Percentiles rank a stretch among this genome's conserved stretches.
These are phyloP conservation scores for Petrophora chlorosata DNA, from an alignment of 2,888 invertebrate genomes.

Conservation along the genomic window DNA sequence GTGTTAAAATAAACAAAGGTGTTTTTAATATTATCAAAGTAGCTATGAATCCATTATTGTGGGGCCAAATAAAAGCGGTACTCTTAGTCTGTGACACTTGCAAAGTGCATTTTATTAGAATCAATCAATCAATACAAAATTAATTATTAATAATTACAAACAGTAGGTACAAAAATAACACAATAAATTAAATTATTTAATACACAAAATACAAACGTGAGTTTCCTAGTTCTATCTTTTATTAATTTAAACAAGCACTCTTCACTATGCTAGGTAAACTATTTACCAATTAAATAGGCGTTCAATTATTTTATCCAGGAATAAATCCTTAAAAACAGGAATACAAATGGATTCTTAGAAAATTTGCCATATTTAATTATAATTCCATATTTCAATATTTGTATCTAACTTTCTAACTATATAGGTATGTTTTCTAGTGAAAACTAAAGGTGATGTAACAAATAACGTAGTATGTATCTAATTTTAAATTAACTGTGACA, in stretches of 20 bases:
- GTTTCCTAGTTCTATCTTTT: slow-evolving; percentile 33
- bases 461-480: background rate
- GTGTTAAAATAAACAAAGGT: too few relatives aligned
- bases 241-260: slow-evolving; percentile 33
- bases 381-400: too few relatives aligned
- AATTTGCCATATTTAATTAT: too few relatives aligned
- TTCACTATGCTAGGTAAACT: slow-evolving; percentile 4
- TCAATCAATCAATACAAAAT: slow-evolving; percentile 69
- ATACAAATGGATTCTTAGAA: too few relatives aligned
- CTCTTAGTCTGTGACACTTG: slow-evolving; percentile 63
- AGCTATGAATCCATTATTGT: too few relatives aligned
- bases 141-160: slow-evolving; percentile 46
- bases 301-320: too few relatives aligned
- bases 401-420: too few relatives aligned
- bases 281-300: too few relatives aligned
- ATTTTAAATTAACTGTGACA: slow-evolving; percentile 38
- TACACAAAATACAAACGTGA: slow-evolving; percentile 51
- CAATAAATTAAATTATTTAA: slow-evolving; percentile 67
- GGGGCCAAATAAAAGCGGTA: slow-evolving; percentile 32
- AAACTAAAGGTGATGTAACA: background rate
- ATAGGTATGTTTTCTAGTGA: too few relatives aligned
- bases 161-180: slow-evolving; percentile 51
- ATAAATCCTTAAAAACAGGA: too few relatives aligned
- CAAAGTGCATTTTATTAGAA: slow-evolving; percentile 76
- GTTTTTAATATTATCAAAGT: too few relatives aligned